Evolutionary conservation across 2,888 invertebrate genomes (phyloP).

Genomic region (Malthinus seriepunctatus): DNA sequence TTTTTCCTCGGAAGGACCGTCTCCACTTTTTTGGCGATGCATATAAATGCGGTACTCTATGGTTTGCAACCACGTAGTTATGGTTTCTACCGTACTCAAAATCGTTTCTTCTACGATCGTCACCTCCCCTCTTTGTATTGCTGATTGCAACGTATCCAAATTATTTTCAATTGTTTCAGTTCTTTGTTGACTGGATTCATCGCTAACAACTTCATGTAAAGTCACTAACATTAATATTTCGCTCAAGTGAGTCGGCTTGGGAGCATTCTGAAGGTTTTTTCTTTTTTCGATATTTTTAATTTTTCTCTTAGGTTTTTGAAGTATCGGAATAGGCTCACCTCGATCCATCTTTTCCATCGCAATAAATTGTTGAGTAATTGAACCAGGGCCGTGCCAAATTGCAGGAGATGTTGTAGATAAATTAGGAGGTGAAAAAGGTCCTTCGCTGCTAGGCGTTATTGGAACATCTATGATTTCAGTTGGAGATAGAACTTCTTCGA

Average conservation of each 20-base stretch:
- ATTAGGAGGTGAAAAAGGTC: slow-evolving; percentile 44
- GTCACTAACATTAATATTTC: slow-evolving; percentile 66
- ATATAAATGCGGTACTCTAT: slow-evolving; percentile 78
- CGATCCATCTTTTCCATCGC: slow-evolving; percentile 38
- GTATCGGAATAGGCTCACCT: slow-evolving; percentile 36
- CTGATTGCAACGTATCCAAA: slow-evolving; percentile 61
- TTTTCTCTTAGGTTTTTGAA: slow-evolving; percentile 60
- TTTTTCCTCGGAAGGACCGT: slow-evolving; percentile 64
- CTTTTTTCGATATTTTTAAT: slow-evolving; percentile 51
- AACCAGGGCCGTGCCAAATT: slow-evolving; percentile 37
- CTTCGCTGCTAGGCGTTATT: slow-evolving; percentile 56
- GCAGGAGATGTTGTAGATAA: slow-evolving; percentile 38
- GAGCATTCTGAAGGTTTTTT: slow-evolving; percentile 55
- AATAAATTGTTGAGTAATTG: slow-evolving; percentile 38
- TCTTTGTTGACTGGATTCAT: slow-evolving; percentile 60
- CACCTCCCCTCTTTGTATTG: slow-evolving; percentile 62
- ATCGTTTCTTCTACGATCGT: slow-evolving; percentile 69
- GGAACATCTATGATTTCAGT: slow-evolving; percentile 55
- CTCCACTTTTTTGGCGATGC: slow-evolving; percentile 60
- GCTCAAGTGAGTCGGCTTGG: slow-evolving; percentile 60
- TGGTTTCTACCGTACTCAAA: slow-evolving; percentile 76
- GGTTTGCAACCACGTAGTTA: slow-evolving; percentile 83
- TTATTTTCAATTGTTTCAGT: slow-evolving; percentile 64
- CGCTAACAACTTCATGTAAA: slow-evolving; percentile 59
- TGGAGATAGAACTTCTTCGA: slow-evolving; percentile 59